Base-by-base conservation (phyloP, 2,888 invertebrate genomes). In the Drosophila parthenogenetica region DNA sequence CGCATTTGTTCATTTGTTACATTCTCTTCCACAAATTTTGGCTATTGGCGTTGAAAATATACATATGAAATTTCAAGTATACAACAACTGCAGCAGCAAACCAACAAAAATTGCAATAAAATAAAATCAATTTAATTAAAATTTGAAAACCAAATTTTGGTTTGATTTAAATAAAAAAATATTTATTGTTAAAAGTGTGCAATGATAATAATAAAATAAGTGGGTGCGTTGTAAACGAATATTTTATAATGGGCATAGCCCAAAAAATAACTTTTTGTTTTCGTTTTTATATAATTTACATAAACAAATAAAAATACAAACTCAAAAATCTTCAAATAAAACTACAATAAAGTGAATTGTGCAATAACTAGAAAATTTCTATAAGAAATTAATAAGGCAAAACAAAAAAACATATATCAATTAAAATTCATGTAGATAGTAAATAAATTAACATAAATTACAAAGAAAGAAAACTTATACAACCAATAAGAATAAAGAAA, bases 361-460 rank as follows among this genome's bases (percentile, higher is more conserved):
- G 81, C 76, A 86, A 88, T 81, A 85, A 78, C 73, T 75, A 75
- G 64, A 69, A 58, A 70, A 75, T 79, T 81, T 77, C 71, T 78
- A 5, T 46, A 73, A 86, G 79, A 80, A 89, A 76, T 82, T 64
- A 13, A 45, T 87, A 87, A 84, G 81, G 39, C 39, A 59, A 42
- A 35, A 57, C 42, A 43, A 55, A 7, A 35, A 51, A 63, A 57
- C 19, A 50, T 68, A 69, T 62, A 67, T 67, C 55, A 79, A 69
- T 63, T 59, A 55, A 64, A 55, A 69, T 25, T 14, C 17, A 67
- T 17, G 59, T 75, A 77, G 73, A 57, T 75, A 54, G 64, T 58
- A 39, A 69, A 77, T 57, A n/a, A 62, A 55, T 40, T 46, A 67
- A 69, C 62, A 29, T 61, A 40, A 43, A 48, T 19, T 29, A 71